These are phyloP conservation scores for Cheirogaleus major DNA, from an alignment of 2,797 vertebrate species.

Conservation along the genomic window DNA sequence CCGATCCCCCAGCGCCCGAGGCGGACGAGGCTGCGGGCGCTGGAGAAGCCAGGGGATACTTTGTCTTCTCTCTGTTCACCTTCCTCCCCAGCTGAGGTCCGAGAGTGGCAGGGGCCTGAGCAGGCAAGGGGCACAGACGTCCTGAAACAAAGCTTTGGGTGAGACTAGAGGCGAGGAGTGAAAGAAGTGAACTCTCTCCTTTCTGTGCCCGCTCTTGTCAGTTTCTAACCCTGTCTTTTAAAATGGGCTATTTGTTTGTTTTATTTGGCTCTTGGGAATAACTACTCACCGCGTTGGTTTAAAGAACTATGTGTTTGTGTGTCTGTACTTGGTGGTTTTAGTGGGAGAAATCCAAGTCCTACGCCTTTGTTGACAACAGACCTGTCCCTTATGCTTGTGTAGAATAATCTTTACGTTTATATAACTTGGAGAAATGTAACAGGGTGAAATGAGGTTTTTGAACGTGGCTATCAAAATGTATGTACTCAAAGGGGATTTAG, in stretches of 20 bases:
- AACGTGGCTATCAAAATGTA: neutral
- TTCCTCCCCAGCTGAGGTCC: neutral
- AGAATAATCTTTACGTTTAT: constrained; percentile 42
- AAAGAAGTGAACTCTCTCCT: constrained; percentile 50
- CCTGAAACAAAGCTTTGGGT: constrained; percentile 69
- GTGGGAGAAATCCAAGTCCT: neutral
- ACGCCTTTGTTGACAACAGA: constrained; percentile 58
- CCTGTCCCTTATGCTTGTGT: neutral
- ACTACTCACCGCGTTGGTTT: neutral
- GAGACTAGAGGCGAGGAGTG: neutral
- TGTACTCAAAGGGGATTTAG: neutral
- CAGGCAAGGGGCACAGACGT: neutral
- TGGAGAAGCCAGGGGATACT: neutral
- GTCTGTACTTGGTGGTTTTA: neutral
- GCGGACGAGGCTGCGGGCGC: neutral
- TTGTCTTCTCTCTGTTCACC: neutral
- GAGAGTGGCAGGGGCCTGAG: constrained; percentile 29
- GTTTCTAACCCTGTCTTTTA: constrained; percentile 27
- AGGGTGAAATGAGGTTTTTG: neutral
- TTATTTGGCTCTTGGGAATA: constrained; percentile 16
- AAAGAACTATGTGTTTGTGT: neutral
- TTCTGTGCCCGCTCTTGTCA: neutral
- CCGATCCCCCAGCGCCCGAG: neutral
- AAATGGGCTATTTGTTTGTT: neutral
- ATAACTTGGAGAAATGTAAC: constrained; percentile 31